phyloP scores from a whole-genome alignment of 2,888 invertebrate species.

The Hypselothyrea guttata region DNA sequence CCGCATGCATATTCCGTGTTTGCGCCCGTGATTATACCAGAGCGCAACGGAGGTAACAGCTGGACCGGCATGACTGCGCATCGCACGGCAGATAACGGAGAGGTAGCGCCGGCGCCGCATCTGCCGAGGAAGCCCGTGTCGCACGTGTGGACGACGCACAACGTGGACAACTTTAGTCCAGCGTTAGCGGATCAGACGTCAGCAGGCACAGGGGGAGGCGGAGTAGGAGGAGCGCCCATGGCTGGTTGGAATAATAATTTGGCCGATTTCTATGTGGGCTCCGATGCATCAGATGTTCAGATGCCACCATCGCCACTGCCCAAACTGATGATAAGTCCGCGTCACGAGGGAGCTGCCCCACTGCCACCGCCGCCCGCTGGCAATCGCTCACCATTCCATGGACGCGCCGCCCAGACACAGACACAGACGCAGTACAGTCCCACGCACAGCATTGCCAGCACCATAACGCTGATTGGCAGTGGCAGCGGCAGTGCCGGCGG shows the following conservation, averaged over 20 bases:
- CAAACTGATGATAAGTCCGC: conserved; percentile 77
- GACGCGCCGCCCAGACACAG: conserved; percentile 45
- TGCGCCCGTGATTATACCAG: conserved; percentile 81
- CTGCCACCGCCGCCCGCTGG: conserved; percentile 50
- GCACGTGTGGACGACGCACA: conserved; percentile 63
- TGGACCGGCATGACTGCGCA: conserved; percentile 58
- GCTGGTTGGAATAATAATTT: conserved; percentile 29
- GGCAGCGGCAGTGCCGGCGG: conserved; percentile 43
- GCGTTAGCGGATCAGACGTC: conserved; percentile 40
- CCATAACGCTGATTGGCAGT: conserved; percentile 56
- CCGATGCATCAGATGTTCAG: conserved; percentile 40
- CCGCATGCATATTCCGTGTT: conserved; percentile 80
- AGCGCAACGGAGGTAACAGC: conserved; percentile 70
- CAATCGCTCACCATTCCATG: conserved; percentile 81
- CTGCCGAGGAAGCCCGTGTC: conserved; percentile 68
- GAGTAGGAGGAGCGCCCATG: conserved; percentile 5
- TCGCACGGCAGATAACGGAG: conserved; percentile 56
- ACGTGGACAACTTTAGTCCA: conserved; percentile 57
- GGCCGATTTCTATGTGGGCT: conserved; percentile 33
- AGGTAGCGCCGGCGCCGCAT: conserved; percentile 62
- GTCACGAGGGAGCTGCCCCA: conserved; percentile 71
- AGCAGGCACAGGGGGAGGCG: conserved; percentile 4
- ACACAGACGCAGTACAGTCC: conserved; percentile 67
- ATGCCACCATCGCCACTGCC: conserved; percentile 75
- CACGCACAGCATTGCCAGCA: conserved; percentile 68